Base-by-base conservation (phyloP, 2,888 invertebrate genomes). In the Papilio protenor region DNA sequence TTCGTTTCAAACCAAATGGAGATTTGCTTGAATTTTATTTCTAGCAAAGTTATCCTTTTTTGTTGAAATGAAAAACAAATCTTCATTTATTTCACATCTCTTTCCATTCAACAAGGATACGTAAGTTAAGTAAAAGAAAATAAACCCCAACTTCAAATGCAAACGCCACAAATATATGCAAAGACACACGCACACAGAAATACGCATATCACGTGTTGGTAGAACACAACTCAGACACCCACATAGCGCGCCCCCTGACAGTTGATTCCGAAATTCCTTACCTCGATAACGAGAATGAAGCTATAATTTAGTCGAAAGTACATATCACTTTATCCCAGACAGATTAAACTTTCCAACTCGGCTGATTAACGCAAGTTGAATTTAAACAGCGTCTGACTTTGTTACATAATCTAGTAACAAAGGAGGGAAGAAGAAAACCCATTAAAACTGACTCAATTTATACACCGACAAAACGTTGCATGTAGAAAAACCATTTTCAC, bases 341-440 rank as follows among this genome's bases (percentile, higher is more conserved):
- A 78, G 81, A 81, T 81, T 82, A 80, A 82, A 73, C 77, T 82
- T 79, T 79, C 79, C 81, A 84, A 84, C 80, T 82, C 80, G 79
- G 81, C 82, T 84, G 83, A 85, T 85, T 85, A 85, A 85, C 84
- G 81, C 82, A 83, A 84, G 79, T 83, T 84, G 82, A 84, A 84
- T 82, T 84, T 82, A 84, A 84, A 83, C 82, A 81, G 82, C 80
- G 79, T 79, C 82, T 81, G 79, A 82, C 82, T 84, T 81, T 79
- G 82, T 84, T 84, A 84, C 81, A 82, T 84, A 84, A 84, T 83
- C 83, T 79, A 80, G 79, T 80, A 80, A 81, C 81, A 83, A 84
- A 84, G 81, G 80, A 81, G 79, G 79, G 81, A 83, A 82, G 81
- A 85, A 86, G 84, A 84, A 86, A 87, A 84, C 81, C 84, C 81